Evolutionary conservation across 2,113 vertebrate species (phyloP).

Genomic region (Vombatus ursinus): DNA sequence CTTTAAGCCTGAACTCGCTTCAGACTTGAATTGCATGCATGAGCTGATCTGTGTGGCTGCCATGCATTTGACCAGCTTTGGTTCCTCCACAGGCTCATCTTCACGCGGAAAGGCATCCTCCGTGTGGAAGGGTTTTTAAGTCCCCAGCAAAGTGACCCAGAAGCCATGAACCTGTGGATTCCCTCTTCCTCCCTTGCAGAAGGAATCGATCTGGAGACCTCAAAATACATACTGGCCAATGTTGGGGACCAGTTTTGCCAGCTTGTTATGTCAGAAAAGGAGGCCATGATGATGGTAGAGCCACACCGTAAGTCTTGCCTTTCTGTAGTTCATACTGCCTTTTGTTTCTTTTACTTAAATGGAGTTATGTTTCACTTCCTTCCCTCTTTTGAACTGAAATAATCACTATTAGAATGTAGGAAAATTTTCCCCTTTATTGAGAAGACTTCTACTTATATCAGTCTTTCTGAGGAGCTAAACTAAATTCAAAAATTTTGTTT

Average conservation of each 20-base stretch:
- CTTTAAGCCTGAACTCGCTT: constrained; percentile 12
- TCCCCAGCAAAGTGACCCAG: constrained; percentile 96
- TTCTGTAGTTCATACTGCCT: neutral
- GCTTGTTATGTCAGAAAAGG: constrained; percentile 99
- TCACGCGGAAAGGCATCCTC: constrained; percentile 96
- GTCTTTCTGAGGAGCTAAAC: neutral
- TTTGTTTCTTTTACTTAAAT: constrained; percentile 45
- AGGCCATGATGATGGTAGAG: constrained; percentile 99
- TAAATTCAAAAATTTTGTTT: constrained; percentile 26
- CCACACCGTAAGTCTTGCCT: constrained; percentile 93
- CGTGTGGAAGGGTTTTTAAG: constrained; percentile 97
- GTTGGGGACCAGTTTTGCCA: constrained; percentile 99
- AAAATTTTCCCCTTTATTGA: neutral
- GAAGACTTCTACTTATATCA: constrained; percentile 27
- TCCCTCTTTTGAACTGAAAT: neutral
- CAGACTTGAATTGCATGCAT: constrained; percentile 27
- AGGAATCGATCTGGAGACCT: constrained; percentile 97
- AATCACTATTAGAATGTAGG: neutral
- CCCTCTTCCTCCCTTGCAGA: constrained; percentile 92
- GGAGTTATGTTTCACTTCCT: neutral
- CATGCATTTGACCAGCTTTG: constrained; percentile 43
- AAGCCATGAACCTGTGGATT: constrained; percentile 98
- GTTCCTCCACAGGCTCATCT: constrained; percentile 89
- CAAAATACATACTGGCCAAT: constrained; percentile 98
- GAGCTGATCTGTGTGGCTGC: constrained; percentile 21